These are phyloP conservation scores for Plagodis pulveraria DNA, from an alignment of 2,888 invertebrate genomes.

Conservation along the genomic window DNA sequence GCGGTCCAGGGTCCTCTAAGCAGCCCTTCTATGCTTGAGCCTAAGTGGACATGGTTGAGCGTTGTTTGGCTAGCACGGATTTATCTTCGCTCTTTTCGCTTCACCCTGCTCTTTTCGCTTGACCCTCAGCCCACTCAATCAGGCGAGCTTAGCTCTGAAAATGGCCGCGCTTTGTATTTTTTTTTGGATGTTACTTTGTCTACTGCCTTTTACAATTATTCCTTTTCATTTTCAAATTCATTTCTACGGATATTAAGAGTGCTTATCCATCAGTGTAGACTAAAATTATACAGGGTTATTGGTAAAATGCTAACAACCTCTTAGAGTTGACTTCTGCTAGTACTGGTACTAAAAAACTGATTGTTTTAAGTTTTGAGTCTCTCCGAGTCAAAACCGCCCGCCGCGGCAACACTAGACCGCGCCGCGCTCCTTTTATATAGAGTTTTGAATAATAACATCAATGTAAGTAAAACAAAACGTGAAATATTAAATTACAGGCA, in stretches of 20 bases:
- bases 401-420: no score
- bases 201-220: constrained; percentile 29
- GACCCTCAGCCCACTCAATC: constrained; percentile 75
- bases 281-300: no score
- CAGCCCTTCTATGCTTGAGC: constrained; percentile 62
- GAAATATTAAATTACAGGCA: no score
- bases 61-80: constrained; percentile 81
- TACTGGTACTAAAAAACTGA: no score
- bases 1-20: constrained; percentile 49
- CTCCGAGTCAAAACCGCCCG: no score
- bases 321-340: no score
- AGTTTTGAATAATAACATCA: no score
- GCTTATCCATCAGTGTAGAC: no score
- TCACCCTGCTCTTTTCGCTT: constrained; percentile 77
- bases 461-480: no score
- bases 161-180: constrained; percentile 62
- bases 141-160: constrained; percentile 62
- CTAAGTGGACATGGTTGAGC: constrained; percentile 81
- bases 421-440: no score
- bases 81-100: constrained; percentile 76
- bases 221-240: constrained; percentile 26
- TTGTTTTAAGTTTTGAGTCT: no score
- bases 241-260: background rate
- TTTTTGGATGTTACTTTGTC: constrained; percentile 46
- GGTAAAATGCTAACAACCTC: no score